Conservation (phyloP, 2,797 vertebrate genomes). For the Lophotriccus pileatus region DNA sequence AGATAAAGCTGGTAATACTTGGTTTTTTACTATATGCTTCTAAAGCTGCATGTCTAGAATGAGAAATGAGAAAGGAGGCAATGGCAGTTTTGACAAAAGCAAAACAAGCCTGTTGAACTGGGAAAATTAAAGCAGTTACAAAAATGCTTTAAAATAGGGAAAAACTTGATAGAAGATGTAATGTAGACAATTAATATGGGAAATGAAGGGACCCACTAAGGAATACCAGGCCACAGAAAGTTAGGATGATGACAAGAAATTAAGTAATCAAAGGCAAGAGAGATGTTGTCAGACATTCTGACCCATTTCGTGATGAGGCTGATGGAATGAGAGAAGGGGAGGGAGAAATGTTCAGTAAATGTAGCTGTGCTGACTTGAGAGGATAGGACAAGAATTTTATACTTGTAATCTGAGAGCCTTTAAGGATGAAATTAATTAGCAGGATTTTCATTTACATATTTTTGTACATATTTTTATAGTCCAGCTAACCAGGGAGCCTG, state of each 20-base stretch:
- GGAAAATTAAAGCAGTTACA: background rate
- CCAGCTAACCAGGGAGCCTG: background rate
- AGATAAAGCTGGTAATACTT: background rate
- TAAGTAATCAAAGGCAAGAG: background rate
- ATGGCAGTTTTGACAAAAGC: background rate
- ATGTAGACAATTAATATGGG: background rate
- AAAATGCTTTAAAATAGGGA: background rate
- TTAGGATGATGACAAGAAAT: background rate
- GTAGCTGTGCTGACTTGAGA: background rate
- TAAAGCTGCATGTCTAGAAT: background rate
- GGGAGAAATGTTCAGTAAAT: background rate
- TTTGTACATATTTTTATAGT: background rate
- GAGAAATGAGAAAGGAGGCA: background rate
- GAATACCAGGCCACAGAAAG: background rate
- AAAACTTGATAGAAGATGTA: background rate
- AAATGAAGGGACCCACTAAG: background rate
- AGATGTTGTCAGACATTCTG: background rate
- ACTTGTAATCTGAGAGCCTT: background rate
- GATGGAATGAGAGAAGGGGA: background rate
- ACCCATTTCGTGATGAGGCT: background rate
- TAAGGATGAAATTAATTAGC: background rate
- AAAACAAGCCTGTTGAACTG: background rate
- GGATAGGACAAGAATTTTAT: background rate
- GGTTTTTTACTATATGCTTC: background rate
- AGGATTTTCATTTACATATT: background rate